phyloP scores from a whole-genome alignment of 2,888 invertebrate genomes.

The Drosophila limbata region DNA sequence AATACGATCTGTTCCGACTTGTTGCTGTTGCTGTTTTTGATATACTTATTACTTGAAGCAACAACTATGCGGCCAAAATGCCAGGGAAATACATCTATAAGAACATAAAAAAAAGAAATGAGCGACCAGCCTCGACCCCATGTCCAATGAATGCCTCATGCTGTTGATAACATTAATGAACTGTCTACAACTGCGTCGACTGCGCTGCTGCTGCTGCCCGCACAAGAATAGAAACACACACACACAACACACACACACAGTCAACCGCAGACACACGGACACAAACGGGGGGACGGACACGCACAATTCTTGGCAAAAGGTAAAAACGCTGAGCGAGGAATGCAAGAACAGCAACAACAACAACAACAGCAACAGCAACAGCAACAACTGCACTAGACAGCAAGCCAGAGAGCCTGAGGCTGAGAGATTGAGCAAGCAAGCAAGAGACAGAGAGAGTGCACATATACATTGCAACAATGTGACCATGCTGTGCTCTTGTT shows the following conservation, averaged over 20 bases:
- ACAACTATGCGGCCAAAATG: slow-evolving; percentile 55
- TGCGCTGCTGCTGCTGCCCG: slow-evolving; percentile 51
- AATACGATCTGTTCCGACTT: slow-evolving; percentile 31
- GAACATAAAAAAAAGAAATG: slow-evolving; percentile 16
- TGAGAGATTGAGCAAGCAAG: slow-evolving; percentile 3
- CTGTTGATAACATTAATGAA: slow-evolving; percentile 78
- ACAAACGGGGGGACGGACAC: slow-evolving; percentile 30
- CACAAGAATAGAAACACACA: slow-evolving; percentile 75
- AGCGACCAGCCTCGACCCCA: slow-evolving; percentile 30
- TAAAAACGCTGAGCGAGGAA: slow-evolving; percentile 53
- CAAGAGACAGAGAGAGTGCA: slow-evolving; percentile 8
- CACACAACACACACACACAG: slow-evolving; percentile 33
- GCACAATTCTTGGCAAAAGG: slow-evolving; percentile 63
- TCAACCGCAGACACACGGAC: slow-evolving; percentile 6
- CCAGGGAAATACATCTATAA: slow-evolving; percentile 7
- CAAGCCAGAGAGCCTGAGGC: slow-evolving; percentile 8
- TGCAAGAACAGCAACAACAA: slow-evolving; percentile 37
- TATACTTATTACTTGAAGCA: background rate
- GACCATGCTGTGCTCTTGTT: slow-evolving; percentile 27
- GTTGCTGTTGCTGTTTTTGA: slow-evolving; percentile 19
- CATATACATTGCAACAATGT: slow-evolving; percentile 29
- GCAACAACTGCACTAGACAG: slow-evolving; percentile 7
- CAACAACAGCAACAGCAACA: slow-evolving; percentile 25
- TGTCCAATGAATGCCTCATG: slow-evolving; percentile 50
- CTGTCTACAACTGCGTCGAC: slow-evolving; percentile 70